These are phyloP conservation scores for Plusia festucae DNA, from an alignment of 2,888 invertebrate species.

Conservation along the genomic window DNA sequence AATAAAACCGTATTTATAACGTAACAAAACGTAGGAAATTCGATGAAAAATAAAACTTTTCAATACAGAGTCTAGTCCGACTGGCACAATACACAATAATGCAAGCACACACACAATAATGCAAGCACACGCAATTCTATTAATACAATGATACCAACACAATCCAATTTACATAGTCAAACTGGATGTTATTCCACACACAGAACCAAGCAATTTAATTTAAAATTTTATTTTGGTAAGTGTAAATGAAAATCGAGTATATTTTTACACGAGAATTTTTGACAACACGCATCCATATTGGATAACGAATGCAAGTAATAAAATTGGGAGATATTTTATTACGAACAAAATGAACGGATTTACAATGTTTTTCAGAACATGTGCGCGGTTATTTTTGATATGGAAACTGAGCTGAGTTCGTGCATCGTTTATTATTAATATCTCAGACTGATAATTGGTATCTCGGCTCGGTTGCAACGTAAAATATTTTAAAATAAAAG, in stretches of 20 bases:
- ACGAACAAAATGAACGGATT: conserved; percentile 28
- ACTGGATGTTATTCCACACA: conserved; percentile 30
- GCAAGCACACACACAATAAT: conserved; percentile 7
- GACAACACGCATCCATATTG: conserved; percentile 39
- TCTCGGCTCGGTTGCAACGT: not conserved
- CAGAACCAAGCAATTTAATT: conserved; percentile 42
- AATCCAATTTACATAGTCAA: conserved; percentile 49
- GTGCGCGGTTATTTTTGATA: conserved; percentile 20
- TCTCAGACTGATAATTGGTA: not conserved
- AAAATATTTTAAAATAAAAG: not conserved
- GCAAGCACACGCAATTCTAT: conserved; percentile 9
- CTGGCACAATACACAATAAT: not conserved
- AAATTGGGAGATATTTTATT: conserved; percentile 42
- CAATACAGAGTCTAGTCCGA: not conserved
- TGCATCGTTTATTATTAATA: conserved; percentile 10
- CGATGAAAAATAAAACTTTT: no score
- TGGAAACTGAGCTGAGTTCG: conserved; percentile 5
- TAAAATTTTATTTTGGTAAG: conserved; percentile 30
- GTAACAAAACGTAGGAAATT: not conserved
- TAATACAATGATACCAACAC: conserved; percentile 33
- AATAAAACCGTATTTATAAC: not conserved
- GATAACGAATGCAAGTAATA: conserved; percentile 36
- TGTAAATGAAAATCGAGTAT: conserved; percentile 23
- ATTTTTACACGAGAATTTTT: conserved; percentile 40
- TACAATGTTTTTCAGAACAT: conserved; percentile 37